Evolutionary conservation across 2,113 vertebrate species (phyloP), one percentile per base, ranked within the genome.

Genomic region (Anguilla japonica): DNA sequence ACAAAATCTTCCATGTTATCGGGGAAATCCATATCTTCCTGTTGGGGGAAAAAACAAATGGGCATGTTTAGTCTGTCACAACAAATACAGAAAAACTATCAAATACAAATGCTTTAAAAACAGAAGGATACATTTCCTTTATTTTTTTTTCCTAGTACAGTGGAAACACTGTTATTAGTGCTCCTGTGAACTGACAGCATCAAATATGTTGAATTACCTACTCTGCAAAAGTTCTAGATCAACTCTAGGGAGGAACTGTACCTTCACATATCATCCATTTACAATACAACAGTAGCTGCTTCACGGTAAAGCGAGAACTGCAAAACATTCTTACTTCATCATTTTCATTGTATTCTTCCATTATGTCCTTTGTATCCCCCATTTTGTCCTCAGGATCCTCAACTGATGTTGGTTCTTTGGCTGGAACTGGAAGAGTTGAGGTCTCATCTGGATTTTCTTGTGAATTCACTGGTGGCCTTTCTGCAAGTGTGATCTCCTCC

Each of bases 1-100:
- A 97, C 97, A 87, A 97, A 97, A 81, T 96, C 95, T 90, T 97
- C 96, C 92, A 96, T 95, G 92, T 93, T 96, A 46, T 95, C 95
- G 0, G 96, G 96, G 86, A 96, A 97, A 88, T 92, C 92, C 82
- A 86, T 29, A n/a, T 85, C 85, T 26, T 91, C 90, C 90, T 90
- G 63, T 20, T 83, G n/a, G 78, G 67, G n/a, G 81, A 9, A 67
- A 81, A 85, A 40, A 56, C 22, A 9, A 46, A 26, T 60, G 13
- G 46, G 16, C 39, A 26, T 83, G n/a, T 6, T 5, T 3, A 14
- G 13, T 82, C 8, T 53, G 26, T 46, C 39, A 14, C n/a, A 53
- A 34, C 34, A 34, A 34, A 34, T 34, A 34, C 34, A 83, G 7
- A 57, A 1, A 53, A 29, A 29, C n/a, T 5, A 46, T 41, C 7